These are phyloP conservation scores for Nephotettix cincticeps DNA, from an alignment of 1,140 invertebrate genomes.

Conservation along the genomic window DNA sequence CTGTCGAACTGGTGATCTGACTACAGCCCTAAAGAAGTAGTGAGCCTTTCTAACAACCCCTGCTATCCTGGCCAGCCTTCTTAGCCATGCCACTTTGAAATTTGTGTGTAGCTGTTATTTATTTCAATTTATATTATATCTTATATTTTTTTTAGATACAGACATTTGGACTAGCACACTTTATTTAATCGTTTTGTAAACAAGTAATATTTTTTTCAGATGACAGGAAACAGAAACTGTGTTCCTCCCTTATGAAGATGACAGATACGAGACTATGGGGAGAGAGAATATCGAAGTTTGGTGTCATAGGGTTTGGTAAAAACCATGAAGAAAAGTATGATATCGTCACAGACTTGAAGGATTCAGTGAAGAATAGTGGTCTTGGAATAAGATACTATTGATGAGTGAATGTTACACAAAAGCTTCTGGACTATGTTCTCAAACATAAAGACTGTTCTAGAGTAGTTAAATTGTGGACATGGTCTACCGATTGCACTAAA, in stretches of 20 bases:
- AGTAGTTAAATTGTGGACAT: too few relatives aligned
- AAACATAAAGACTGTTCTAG: too few relatives aligned
- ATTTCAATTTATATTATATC: not conserved
- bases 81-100: too few relatives aligned
- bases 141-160: not conserved
- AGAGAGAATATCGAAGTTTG: conserved; percentile 52
- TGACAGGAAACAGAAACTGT: conserved; percentile 50
- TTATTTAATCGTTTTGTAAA: too few relatives aligned
- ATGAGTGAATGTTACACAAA: too few relatives aligned
- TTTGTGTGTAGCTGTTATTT: not conserved
- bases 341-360: conserved; percentile 52
- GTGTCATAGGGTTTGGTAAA: conserved; percentile 52
- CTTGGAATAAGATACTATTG: conserved; percentile 60
- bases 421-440: too few relatives aligned
- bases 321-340: conserved; percentile 53
- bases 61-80: too few relatives aligned
- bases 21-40: too few relatives aligned
- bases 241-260: conserved; percentile 49
- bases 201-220: conserved; percentile 49
- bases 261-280: conserved; percentile 49
- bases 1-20: too few relatives aligned
- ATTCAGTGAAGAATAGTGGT: conserved; percentile 51
- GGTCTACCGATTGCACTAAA: too few relatives aligned
- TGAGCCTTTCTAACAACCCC: too few relatives aligned
- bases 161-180: too few relatives aligned